phyloP scores from a whole-genome alignment of 2,888 invertebrate genomes.

The Philopedon plagiatum region DNA sequence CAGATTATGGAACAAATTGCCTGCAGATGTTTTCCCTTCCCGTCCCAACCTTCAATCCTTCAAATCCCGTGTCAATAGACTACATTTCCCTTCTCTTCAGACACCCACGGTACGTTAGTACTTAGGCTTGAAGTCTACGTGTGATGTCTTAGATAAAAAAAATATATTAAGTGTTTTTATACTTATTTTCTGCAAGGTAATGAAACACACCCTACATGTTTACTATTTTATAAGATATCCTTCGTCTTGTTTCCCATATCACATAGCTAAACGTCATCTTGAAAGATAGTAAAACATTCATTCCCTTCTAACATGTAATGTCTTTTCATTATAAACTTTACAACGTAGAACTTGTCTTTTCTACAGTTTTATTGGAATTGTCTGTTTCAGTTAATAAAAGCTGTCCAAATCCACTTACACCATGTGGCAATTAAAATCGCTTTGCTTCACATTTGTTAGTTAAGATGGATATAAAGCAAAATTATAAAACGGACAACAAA shows the following conservation, averaged over 20 bases:
- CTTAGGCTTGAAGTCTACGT: too few relatives aligned
- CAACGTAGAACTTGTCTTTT: neutral
- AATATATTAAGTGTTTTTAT: neutral
- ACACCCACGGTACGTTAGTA: too few relatives aligned
- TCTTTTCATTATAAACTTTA: neutral
- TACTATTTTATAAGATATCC: neutral
- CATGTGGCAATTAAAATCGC: neutral
- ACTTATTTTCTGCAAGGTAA: neutral
- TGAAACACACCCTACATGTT: neutral
- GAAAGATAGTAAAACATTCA: neutral
- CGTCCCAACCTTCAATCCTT: too few relatives aligned
- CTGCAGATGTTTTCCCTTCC: too few relatives aligned
- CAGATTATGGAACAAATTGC: too few relatives aligned
- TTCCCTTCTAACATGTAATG: neutral
- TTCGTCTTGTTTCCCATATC: neutral
- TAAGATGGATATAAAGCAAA: too few relatives aligned
- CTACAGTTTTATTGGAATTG: neutral
- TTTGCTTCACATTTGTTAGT: neutral
- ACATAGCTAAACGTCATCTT: neutral
- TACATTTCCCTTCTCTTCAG: too few relatives aligned
- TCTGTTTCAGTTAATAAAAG: neutral
- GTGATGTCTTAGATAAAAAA: too few relatives aligned
- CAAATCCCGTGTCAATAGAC: too few relatives aligned
- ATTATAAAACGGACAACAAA: too few relatives aligned
- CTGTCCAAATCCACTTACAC: neutral